Percentiles rank a stretch among this genome's conserved stretches.
Conservation (phyloP, 2,888 invertebrate genomes). For the Hemaris fuciformis region DNA sequence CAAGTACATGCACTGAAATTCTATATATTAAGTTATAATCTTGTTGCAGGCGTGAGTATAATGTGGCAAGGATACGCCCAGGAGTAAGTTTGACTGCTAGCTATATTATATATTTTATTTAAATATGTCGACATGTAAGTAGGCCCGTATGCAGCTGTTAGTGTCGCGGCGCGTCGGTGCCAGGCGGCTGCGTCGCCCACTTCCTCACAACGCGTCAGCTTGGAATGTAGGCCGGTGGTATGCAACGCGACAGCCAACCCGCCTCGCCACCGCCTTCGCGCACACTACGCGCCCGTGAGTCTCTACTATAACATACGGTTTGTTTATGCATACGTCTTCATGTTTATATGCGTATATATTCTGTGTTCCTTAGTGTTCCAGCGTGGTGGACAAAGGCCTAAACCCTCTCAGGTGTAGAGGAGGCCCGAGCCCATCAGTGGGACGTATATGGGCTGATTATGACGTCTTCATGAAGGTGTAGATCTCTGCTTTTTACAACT, state of each 20-base stretch:
- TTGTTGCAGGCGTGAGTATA: too few relatives aligned
- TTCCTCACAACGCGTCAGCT: conserved; percentile 40
- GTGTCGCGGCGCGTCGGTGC: conserved; percentile 27
- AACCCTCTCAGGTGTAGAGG: too few relatives aligned
- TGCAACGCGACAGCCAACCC: conserved; percentile 24
- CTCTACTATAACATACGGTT: neutral
- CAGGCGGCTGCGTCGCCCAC: conserved; percentile 30
- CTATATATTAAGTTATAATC: too few relatives aligned
- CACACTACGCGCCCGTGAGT: neutral
- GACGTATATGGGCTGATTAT: too few relatives aligned
- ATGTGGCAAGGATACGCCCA: too few relatives aligned
- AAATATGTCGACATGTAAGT: neutral
- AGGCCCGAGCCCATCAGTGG: too few relatives aligned
- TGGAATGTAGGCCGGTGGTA: conserved; percentile 40
- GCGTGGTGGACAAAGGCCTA: too few relatives aligned
- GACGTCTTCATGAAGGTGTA: too few relatives aligned
- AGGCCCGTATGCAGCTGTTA: neutral
- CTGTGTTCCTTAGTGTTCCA: neutral
- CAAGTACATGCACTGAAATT: too few relatives aligned
- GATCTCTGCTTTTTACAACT: too few relatives aligned
- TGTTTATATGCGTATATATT: neutral
- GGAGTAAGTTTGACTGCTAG: too few relatives aligned
- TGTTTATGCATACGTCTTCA: neutral
- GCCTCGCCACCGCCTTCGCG: conserved; percentile 15
- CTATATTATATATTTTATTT: too few relatives aligned